Conservation (phyloP, 2,113 vertebrate genomes). For the Sinosuthora webbiana region DNA sequence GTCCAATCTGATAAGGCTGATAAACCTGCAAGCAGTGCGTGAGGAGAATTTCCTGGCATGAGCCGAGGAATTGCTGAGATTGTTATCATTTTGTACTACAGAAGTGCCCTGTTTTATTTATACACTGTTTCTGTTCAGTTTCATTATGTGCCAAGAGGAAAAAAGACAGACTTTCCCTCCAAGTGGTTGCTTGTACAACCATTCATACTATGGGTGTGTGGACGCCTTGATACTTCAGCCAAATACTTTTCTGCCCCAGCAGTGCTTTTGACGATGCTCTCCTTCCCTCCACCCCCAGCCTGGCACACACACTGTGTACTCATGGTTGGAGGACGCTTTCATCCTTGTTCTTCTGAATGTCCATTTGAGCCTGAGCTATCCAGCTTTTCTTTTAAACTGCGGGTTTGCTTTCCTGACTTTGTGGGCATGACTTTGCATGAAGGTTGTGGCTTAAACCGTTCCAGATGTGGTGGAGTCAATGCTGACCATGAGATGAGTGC, state of each 20-base stretch:
- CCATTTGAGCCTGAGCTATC: background rate
- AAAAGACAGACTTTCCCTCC: conserved; percentile 4
- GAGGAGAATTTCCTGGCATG: background rate
- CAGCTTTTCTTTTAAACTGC: background rate
- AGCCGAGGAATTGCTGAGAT: background rate
- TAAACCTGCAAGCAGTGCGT: background rate
- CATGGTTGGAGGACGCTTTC: background rate
- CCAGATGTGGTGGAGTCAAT: background rate
- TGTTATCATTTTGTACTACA: conserved; percentile 38
- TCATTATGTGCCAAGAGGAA: conserved; percentile 17
- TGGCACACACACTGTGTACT: accelerated
- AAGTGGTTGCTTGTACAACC: background rate
- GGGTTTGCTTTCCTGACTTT: background rate
- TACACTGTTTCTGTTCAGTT: background rate
- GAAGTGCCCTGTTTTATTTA: conserved; percentile 1
- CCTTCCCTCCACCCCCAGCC: background rate
- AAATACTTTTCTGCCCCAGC: background rate
- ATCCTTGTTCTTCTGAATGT: background rate
- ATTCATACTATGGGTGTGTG: accelerated
- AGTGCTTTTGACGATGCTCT: accelerated
- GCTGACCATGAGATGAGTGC: background rate
- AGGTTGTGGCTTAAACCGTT: background rate
- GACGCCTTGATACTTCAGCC: background rate
- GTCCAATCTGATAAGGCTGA: background rate
- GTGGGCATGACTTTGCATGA: background rate